Evolutionary conservation across 1,140 invertebrate genomes (phyloP).

Genomic region (Trichomalopsis sarcophagae): DNA sequence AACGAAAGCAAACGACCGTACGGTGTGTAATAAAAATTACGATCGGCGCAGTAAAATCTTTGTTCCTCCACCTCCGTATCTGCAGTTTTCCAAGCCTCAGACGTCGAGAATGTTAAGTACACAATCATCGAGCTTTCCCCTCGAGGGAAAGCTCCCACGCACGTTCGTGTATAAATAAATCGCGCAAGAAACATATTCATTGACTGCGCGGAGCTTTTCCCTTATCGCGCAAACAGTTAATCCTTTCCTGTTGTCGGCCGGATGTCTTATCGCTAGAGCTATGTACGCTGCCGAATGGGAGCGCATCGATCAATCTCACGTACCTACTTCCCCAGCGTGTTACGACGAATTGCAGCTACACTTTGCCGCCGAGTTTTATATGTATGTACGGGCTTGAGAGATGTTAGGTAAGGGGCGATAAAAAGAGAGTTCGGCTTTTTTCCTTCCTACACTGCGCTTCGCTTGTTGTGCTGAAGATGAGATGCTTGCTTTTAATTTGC

Average conservation of each 20-base stretch:
- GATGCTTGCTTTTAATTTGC: not conserved
- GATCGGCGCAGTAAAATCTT: too few relatives aligned
- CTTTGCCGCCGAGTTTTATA: not conserved
- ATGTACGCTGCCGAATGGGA: not conserved
- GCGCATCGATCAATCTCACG: conserved; percentile 14
- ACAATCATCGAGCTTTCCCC: too few relatives aligned
- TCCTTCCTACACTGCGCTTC: too few relatives aligned
- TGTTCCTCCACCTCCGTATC: too few relatives aligned
- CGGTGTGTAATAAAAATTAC: too few relatives aligned
- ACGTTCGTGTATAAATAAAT: not conserved
- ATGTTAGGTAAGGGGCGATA: too few relatives aligned
- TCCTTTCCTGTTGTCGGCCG: conserved; percentile 1
- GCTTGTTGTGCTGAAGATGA: not conserved
- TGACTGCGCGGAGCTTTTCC: not conserved
- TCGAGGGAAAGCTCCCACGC: too few relatives aligned
- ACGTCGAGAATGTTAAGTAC: too few relatives aligned
- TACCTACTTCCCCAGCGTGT: not conserved
- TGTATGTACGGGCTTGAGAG: not conserved
- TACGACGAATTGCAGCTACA: not conserved
- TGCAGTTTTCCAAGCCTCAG: too few relatives aligned
- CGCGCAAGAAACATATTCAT: not conserved
- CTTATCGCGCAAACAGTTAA: conserved; percentile 12
- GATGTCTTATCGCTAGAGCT: not conserved
- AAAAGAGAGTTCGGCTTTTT: too few relatives aligned
- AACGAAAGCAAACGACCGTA: too few relatives aligned